Percentiles rank a stretch among this genome's conserved stretches.
Evolutionary conservation across 2,797 vertebrate species (phyloP).

Genomic region (Sciurus vulgaris): DNA sequence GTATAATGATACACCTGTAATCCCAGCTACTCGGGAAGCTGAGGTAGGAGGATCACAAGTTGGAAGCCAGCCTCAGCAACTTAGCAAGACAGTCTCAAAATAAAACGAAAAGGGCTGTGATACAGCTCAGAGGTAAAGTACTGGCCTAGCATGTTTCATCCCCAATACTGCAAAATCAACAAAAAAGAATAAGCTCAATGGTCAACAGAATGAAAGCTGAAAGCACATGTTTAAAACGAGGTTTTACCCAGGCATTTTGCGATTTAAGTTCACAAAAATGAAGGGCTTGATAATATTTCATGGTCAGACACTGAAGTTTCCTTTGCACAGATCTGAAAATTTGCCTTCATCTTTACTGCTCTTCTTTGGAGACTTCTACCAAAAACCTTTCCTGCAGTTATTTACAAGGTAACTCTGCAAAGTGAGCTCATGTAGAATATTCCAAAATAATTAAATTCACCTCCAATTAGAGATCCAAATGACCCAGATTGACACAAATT

Average conservation of each 20-base stretch:
- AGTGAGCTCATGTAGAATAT: slow-evolving; percentile 6
- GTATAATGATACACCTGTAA: too few species aligned
- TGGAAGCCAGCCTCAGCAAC: too few species aligned
- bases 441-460: slow-evolving; percentile 11
- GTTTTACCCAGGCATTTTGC: background rate
- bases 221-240: slow-evolving; percentile 40
- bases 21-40: too few species aligned
- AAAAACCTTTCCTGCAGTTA: slow-evolving; percentile 22
- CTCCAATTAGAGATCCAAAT: slow-evolving; percentile 30
- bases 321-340: slow-evolving; percentile 8
- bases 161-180: too few species aligned
- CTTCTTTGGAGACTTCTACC: slow-evolving; percentile 22
- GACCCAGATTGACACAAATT: slow-evolving; percentile 12
- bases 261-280: background rate
- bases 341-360: background rate
- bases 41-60: too few species aligned
- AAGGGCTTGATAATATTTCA: background rate
- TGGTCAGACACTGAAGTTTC: background rate
- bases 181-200: background rate
- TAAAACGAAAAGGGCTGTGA: too few species aligned
- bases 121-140: too few species aligned
- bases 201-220: slow-evolving; percentile 43
- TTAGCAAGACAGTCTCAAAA: too few species aligned
- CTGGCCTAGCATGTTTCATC: too few species aligned
- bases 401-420: slow-evolving; percentile 32